phyloP scores from a whole-genome alignment of 1,140 invertebrate genomes.

The Dinoponera quadriceps region DNA sequence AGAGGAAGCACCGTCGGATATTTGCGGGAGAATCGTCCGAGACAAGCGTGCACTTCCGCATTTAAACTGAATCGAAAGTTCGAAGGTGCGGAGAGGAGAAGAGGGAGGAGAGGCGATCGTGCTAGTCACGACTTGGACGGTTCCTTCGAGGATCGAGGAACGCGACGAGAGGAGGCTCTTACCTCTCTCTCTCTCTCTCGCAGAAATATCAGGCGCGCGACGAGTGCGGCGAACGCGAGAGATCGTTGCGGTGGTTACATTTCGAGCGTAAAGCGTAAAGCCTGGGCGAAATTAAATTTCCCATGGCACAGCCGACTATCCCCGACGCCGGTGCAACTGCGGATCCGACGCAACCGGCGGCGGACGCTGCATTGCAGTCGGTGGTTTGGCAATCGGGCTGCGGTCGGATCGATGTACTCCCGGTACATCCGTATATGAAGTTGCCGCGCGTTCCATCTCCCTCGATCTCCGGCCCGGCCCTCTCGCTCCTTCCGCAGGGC shows the following conservation, averaged over 20 bases:
- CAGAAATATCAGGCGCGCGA: constrained; percentile 15
- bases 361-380: constrained; percentile 79
- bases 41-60: constrained; percentile 1
- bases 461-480: constrained; percentile 42
- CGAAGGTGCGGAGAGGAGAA: background rate
- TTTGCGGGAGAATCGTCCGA: constrained; percentile 9
- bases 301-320: constrained; percentile 63
- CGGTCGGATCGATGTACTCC: constrained; percentile 77
- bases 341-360: constrained; percentile 59
- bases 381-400: constrained; percentile 82
- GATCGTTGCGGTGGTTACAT: constrained; percentile 53
- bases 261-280: constrained; percentile 61
- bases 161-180: too few species aligned
- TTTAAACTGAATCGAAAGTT: constrained; percentile 1
- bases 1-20: constrained; percentile 7
- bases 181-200: constrained; percentile 10
- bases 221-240: too few species aligned
- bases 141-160: background rate
- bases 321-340: constrained; percentile 57
- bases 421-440: constrained; percentile 64
- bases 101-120: background rate
- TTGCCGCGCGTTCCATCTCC: constrained; percentile 16
- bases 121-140: too few species aligned
- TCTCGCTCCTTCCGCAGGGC: constrained; percentile 58
- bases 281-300: constrained; percentile 71